Evolutionary conservation across 2,888 invertebrate species (phyloP).

Genomic region (Calameuta pallipes): DNA sequence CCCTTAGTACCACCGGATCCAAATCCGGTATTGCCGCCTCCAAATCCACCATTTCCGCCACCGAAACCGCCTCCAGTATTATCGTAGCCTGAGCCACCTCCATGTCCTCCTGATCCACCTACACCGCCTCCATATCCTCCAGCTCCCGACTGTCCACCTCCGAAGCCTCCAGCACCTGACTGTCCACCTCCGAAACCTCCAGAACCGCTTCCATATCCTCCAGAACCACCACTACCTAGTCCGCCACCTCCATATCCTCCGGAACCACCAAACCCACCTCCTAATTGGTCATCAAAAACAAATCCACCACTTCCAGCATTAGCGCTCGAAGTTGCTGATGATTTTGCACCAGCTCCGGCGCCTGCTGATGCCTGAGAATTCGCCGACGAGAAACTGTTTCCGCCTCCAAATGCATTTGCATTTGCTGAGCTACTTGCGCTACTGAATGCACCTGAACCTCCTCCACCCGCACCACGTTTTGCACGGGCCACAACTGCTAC

Average conservation of each 20-base stretch:
- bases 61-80: constrained; percentile 3
- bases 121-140: constrained; percentile 13
- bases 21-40: constrained; percentile 9
- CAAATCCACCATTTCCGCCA: constrained; percentile 10
- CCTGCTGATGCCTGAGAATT: constrained; percentile 49
- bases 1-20: constrained; percentile 14
- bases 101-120: constrained; percentile 8
- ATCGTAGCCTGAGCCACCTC: background rate
- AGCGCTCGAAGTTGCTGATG: constrained; percentile 17
- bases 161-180: constrained; percentile 10
- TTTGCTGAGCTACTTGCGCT: constrained; percentile 34
- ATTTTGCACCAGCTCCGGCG: constrained; percentile 40
- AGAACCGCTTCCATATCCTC: constrained; percentile 4
- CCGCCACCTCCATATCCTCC: constrained; percentile 2
- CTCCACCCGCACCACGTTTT: constrained; percentile 16
- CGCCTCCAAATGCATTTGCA: constrained; percentile 35
- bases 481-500: background rate
- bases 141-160: background rate
- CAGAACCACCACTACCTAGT: constrained; percentile 35
- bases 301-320: constrained; percentile 21
- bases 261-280: constrained; percentile 5
- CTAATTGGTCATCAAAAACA: constrained; percentile 17
- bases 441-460: constrained; percentile 20
- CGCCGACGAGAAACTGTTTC: constrained; percentile 54
- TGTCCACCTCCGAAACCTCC: constrained; percentile 12